Conservation (phyloP, 2,888 invertebrate species). For the Oscheius myriophilus region DNA sequence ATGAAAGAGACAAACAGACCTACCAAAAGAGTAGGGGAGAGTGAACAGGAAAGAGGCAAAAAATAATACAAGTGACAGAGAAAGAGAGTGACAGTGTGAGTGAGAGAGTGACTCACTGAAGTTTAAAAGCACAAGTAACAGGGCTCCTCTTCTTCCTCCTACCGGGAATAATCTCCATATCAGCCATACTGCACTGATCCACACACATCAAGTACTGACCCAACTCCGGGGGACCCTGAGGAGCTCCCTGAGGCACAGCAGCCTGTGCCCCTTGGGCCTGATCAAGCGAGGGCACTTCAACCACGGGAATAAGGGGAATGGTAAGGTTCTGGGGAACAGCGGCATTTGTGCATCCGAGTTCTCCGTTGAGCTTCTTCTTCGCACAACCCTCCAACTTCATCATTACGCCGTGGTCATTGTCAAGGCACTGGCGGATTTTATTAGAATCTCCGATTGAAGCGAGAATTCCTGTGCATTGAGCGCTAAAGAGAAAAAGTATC, state of each 20-base stretch:
- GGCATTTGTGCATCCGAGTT: constrained; percentile 66
- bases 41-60: too few species aligned
- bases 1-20: too few species aligned
- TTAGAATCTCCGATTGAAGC: constrained; percentile 60
- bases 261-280: neutral
- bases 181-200: constrained; percentile 65
- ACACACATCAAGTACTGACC: constrained; percentile 67
- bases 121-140: constrained; percentile 65
- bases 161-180: constrained; percentile 52
- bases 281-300: constrained; percentile 49
- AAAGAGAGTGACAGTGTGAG: too few species aligned
- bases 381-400: constrained; percentile 63
- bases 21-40: too few species aligned
- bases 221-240: constrained; percentile 54
- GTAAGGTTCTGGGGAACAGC: constrained; percentile 65
- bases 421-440: constrained; percentile 65
- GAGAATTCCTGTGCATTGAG: constrained; percentile 58
- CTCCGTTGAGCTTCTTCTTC: constrained; percentile 59
- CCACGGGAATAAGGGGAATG: constrained; percentile 65
- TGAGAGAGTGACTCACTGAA: constrained; percentile 47
- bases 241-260: constrained; percentile 21
- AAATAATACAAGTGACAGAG: too few species aligned
- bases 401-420: constrained; percentile 63
- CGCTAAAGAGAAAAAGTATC: constrained; percentile 38
- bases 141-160: constrained; percentile 56